phyloP scores from a whole-genome alignment of 2,888 invertebrate genomes.

The Neoaliturus tenellus region DNA sequence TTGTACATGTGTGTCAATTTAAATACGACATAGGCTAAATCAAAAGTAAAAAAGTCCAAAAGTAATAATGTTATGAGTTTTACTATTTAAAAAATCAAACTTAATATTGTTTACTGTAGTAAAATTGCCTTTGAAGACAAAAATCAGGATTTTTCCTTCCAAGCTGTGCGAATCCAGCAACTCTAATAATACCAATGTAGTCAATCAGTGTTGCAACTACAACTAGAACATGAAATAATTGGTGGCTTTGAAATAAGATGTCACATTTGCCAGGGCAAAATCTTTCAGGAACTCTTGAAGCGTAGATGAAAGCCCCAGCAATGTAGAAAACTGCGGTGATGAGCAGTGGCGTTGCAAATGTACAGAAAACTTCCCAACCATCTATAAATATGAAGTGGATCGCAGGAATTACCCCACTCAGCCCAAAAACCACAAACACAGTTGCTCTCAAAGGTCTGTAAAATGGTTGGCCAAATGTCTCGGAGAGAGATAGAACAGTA shows the following conservation, averaged over 20 bases:
- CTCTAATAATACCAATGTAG: constrained; percentile 89
- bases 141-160: neutral
- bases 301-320: constrained; percentile 96
- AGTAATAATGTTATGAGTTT: too few species aligned
- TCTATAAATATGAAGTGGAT: constrained; percentile 97
- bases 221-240: constrained; percentile 98
- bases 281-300: constrained; percentile 96
- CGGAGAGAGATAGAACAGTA: constrained; percentile 98
- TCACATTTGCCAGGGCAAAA: constrained; percentile 98
- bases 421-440: constrained; percentile 97
- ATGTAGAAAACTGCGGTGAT: constrained; percentile 97
- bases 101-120: neutral
- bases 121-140: neutral
- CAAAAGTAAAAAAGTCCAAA: too few species aligned
- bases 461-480: constrained; percentile 95
- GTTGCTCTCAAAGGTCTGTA: constrained; percentile 94
- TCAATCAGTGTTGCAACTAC: constrained; percentile 99
- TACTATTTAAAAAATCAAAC: neutral
- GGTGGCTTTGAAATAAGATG: constrained; percentile 99
- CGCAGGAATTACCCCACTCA: constrained; percentile 97
- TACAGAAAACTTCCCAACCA: constrained; percentile 95
- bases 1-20: too few species aligned
- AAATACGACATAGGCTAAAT: too few species aligned
- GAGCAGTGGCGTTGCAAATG: constrained; percentile 91
- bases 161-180: neutral